These are phyloP conservation scores for Pantala flavescens DNA, from an alignment of 1,140 invertebrate genomes.

Conservation along the genomic window DNA sequence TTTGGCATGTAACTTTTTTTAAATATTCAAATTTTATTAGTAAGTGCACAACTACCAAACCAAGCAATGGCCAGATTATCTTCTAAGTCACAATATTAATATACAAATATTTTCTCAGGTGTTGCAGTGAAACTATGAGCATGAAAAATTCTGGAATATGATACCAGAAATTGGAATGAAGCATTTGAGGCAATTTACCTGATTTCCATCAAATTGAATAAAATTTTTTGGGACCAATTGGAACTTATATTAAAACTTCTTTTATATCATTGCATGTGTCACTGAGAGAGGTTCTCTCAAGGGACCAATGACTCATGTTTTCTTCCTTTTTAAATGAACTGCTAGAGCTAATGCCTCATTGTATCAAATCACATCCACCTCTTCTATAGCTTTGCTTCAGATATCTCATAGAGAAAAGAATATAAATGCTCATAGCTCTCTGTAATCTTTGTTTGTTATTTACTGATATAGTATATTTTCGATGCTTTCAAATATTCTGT, in stretches of 20 bases:
- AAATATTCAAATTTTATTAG: neutral
- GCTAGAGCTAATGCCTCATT: neutral
- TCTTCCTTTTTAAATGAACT: neutral
- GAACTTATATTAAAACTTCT: neutral
- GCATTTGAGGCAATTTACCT: neutral
- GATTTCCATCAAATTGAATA: neutral
- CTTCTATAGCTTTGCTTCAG: neutral
- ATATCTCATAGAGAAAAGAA: neutral
- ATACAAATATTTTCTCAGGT: constrained; percentile 2
- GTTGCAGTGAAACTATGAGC: neutral
- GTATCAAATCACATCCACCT: neutral
- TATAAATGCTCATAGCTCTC: neutral
- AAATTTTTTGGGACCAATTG: neutral
- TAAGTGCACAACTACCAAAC: neutral
- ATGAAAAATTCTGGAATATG: neutral
- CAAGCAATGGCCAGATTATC: neutral
- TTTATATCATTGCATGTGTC: neutral
- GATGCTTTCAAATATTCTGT: neutral
- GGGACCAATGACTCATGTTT: neutral
- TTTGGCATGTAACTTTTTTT: too few species aligned
- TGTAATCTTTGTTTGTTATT: neutral
- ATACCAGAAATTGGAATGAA: neutral
- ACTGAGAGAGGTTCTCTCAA: neutral
- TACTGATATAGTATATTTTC: neutral
- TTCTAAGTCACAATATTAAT: neutral